These are phyloP conservation scores for Menidia beryllina DNA, from an alignment of 2,113 vertebrate genomes.

Conservation along the genomic window DNA sequence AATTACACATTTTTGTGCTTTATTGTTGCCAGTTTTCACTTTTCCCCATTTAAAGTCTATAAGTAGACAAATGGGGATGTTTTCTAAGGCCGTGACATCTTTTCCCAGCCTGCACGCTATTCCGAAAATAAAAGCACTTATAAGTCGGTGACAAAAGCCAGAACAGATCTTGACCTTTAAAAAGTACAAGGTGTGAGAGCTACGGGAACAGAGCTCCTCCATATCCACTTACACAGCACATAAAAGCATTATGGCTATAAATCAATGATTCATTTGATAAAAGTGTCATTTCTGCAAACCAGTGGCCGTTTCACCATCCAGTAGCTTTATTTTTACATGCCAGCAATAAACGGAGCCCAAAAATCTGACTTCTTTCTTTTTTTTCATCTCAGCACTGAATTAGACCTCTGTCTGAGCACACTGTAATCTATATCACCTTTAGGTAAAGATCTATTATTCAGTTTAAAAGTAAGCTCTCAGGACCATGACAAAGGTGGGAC, in stretches of 20 bases:
- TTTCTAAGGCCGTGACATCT: background rate
- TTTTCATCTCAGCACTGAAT: constrained; percentile 19
- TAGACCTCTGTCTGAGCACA: background rate
- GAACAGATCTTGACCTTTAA: constrained; percentile 5
- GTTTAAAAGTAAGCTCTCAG: background rate
- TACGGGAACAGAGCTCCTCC: constrained; percentile 5
- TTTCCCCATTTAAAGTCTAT: no score
- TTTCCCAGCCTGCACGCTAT: background rate
- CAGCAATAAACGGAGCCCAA: constrained; percentile 23
- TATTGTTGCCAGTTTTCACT: no score
- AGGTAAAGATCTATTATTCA: constrained; percentile 52
- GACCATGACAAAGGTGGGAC: constrained; percentile 7
- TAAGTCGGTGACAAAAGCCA: no score
- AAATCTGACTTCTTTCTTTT: constrained; percentile 10
- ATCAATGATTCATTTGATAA: constrained; percentile 55
- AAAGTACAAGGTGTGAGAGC: constrained; percentile 10
- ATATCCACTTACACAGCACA: constrained; percentile 24
- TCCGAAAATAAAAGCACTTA: background rate
- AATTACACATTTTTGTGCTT: no score
- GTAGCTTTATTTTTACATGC: constrained; percentile 29
- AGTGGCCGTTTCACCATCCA: constrained; percentile 5
- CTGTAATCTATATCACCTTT: constrained; percentile 11
- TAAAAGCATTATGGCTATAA: constrained; percentile 18
- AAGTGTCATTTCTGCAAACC: constrained; percentile 13
- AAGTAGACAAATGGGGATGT: no score